Conservation (phyloP, 2,888 invertebrate genomes). For the Cepaea hortensis region DNA sequence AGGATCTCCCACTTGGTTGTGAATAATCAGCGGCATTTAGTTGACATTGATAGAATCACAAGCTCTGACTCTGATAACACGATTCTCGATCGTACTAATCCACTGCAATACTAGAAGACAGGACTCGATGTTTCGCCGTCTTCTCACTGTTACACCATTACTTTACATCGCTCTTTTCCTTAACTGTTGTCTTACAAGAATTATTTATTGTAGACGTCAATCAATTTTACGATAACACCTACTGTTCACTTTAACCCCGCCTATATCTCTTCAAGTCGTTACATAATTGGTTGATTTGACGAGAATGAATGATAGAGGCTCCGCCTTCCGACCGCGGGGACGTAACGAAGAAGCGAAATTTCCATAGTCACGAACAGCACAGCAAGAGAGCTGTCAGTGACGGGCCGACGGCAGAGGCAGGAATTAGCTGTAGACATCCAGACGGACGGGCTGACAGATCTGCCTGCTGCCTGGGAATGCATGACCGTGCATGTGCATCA, state of each 20-base stretch:
- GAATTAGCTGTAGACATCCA: conserved; percentile 24
- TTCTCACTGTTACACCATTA: neutral
- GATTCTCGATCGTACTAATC: neutral
- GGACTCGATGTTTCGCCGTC: no score
- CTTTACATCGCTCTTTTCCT: neutral
- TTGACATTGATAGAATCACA: conserved; percentile 22
- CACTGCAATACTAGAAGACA: neutral
- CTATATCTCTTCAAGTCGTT: neutral
- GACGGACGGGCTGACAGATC: conserved; percentile 15
- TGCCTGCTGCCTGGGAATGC: conserved; percentile 10
- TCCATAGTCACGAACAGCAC: neutral
- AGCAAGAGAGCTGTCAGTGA: neutral
- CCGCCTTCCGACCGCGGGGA: no score
- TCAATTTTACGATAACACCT: neutral
- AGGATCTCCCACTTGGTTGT: conserved; percentile 12
- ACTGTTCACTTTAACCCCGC: neutral
- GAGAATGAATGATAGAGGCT: no score
- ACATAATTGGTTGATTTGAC: neutral
- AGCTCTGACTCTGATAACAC: neutral
- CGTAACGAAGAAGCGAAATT: neutral
- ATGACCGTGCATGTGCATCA: conserved; percentile 36
- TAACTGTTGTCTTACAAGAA: neutral
- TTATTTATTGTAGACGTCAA: neutral
- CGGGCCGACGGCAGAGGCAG: neutral
- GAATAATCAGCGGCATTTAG: conserved; percentile 28